Evolutionary conservation across 2,113 vertebrate species (phyloP).

Genomic region (Ceratotherium simum): DNA sequence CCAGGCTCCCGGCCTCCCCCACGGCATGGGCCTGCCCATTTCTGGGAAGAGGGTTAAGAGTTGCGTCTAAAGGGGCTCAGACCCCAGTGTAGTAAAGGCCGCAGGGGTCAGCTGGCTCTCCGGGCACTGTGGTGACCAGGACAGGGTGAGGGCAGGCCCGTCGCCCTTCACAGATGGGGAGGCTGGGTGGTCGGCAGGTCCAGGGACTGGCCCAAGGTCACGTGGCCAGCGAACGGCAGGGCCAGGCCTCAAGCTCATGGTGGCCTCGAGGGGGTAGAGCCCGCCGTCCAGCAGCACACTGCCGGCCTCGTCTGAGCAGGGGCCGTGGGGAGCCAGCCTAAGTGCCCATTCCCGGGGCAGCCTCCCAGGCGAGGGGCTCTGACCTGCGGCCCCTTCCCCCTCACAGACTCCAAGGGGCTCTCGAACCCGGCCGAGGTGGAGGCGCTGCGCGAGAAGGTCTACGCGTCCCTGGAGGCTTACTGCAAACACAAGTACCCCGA

Average conservation of each 20-base stretch:
- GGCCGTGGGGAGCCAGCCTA: neutral
- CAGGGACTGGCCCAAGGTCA: no score
- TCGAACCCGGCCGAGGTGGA: slow-evolving; percentile 98
- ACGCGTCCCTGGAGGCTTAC: slow-evolving; percentile 97
- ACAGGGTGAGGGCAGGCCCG: neutral
- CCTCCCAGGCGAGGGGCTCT: fast-evolving
- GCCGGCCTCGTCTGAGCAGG: fast-evolving
- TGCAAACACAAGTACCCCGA: slow-evolving; percentile 99
- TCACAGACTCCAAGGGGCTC: slow-evolving; percentile 96
- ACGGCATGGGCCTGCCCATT: fast-evolving
- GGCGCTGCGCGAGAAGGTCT: slow-evolving; percentile 97
- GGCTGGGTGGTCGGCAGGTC: neutral
- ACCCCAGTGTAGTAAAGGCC: no score
- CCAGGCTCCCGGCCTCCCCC: no score
- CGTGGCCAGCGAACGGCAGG: neutral
- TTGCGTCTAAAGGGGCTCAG: neutral
- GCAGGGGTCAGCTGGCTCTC: fast-evolving
- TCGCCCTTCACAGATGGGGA: no score
- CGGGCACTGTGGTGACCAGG: neutral
- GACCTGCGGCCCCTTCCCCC: neutral
- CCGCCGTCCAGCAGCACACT: neutral
- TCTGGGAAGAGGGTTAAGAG: no score
- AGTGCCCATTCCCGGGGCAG: fast-evolving
- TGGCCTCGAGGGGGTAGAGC: neutral
- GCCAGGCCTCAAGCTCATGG: fast-evolving